Base-by-base conservation (phyloP, 1,140 invertebrate genomes). In the Archivesica marissinica region DNA sequence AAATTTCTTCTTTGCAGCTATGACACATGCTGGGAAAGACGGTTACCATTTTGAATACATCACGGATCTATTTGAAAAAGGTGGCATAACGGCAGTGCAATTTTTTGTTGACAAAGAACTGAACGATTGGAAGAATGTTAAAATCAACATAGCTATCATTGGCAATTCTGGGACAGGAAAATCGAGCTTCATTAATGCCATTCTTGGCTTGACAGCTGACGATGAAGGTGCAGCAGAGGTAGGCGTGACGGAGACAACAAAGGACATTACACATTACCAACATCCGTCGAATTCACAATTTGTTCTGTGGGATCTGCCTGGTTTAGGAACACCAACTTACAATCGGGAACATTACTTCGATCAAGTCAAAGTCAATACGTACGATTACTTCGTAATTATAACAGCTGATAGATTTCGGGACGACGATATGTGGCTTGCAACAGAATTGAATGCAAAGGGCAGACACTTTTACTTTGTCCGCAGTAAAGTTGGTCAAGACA, bases 151-250 rank as follows among this genome's bases (percentile, higher is more conserved):
- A 47, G 70, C 70, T 0, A 38, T 74, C 0, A 50, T 30, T 74
- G 70, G 70, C n/a, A 50, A 50, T 13, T 23, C 39, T 35, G 70
- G 70, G n/a, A 28, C 39, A n/a, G 70, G 70, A 20, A 74, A 74
- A 50, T 74, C 70, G n/a, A 74, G 39, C 20, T 30, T 74, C 1
- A 74, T 74, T 25, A 74, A 74, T 74, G 70, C 70, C 0, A 23
- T 74, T 0, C 25, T 38, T 28, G 20, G 33, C 33, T 13, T 74
- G 28, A 74, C 25, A 44, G 15, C 39, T 47, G 15, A 28, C 15
- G 39, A 74, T 50, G 23, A 74, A 41, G 44, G 44, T 20, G 70
- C 70, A 13, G 70, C 70, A 9, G 3, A 74, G 25, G 25, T 30
- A 13, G 70, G 70, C n/a, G 30, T 28, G 25, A 30, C 50, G 7